phyloP scores from a whole-genome alignment of 2,113 vertebrate species.

The Corapipo altera region DNA sequence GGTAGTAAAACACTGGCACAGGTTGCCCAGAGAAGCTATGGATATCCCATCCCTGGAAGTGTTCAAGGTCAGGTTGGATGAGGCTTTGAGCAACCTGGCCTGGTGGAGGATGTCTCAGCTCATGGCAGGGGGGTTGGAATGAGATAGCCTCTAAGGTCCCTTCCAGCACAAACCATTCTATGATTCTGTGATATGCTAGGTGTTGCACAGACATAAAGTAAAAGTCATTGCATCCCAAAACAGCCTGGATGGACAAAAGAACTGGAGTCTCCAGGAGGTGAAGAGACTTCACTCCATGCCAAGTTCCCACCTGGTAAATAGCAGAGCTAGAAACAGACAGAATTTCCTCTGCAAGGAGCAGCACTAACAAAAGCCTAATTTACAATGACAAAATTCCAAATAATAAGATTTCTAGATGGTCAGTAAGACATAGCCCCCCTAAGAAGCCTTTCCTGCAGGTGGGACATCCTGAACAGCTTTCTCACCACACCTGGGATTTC shows the following conservation, averaged over 20 bases:
- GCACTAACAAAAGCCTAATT: neutral
- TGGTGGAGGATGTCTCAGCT: neutral
- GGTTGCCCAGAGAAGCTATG: neutral
- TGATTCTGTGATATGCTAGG: neutral
- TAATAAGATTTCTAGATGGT: neutral
- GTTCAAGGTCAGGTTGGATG: neutral
- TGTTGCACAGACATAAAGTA: neutral
- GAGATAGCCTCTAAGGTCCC: neutral
- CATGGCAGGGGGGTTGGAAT: accelerated
- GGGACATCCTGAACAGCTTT: neutral
- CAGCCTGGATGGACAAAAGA: neutral
- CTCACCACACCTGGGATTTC: neutral
- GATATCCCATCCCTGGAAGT: neutral
- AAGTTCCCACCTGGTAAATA: neutral
- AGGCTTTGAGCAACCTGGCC: neutral
- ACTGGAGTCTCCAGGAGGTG: neutral
- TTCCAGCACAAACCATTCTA: neutral
- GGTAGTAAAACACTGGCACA: accelerated
- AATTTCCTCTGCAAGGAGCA: neutral
- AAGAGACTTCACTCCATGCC: neutral
- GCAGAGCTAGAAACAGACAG: neutral
- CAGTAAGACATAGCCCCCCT: neutral
- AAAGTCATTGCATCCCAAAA: neutral
- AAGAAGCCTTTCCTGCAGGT: neutral
- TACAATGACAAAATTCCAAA: neutral